Percentiles rank a stretch among this genome's conserved stretches.
Conservation (phyloP, 2,797 vertebrate genomes). For the Rhinella marina region DNA sequence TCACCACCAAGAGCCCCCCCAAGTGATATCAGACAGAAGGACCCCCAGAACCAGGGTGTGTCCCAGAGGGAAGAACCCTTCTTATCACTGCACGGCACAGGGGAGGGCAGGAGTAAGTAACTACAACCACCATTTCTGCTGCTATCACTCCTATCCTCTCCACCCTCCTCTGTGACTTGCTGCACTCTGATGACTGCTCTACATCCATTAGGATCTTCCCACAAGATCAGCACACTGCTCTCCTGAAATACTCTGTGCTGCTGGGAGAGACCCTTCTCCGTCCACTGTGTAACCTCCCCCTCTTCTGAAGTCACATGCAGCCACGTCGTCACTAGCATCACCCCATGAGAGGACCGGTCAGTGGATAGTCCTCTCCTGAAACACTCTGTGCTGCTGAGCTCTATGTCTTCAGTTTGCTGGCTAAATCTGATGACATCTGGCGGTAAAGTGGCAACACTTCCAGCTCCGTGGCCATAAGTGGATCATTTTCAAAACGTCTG, state of each 20-base stretch:
- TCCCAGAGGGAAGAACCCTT: too few species aligned
- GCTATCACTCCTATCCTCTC: too few species aligned
- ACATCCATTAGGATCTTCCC: not conserved
- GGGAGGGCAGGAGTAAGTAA: too few species aligned
- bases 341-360: not conserved
- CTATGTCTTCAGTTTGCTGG: too few species aligned
- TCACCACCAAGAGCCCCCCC: too few species aligned
- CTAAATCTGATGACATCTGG: not conserved
- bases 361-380: not conserved
- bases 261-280: not conserved
- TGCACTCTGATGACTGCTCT: not conserved
- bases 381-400: not conserved
- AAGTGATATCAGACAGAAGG: too few species aligned
- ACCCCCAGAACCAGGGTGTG: too few species aligned
- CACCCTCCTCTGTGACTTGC: too few species aligned
- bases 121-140: too few species aligned
- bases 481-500: not conserved
- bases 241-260: constrained; percentile 9
- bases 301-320: too few species aligned
- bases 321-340: not conserved
- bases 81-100: too few species aligned
- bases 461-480: not conserved
- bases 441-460: not conserved
- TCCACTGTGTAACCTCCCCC: not conserved
- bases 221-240: not conserved